Conservation (phyloP, 2,113 vertebrate genomes). For the Percina caprodes region DNA sequence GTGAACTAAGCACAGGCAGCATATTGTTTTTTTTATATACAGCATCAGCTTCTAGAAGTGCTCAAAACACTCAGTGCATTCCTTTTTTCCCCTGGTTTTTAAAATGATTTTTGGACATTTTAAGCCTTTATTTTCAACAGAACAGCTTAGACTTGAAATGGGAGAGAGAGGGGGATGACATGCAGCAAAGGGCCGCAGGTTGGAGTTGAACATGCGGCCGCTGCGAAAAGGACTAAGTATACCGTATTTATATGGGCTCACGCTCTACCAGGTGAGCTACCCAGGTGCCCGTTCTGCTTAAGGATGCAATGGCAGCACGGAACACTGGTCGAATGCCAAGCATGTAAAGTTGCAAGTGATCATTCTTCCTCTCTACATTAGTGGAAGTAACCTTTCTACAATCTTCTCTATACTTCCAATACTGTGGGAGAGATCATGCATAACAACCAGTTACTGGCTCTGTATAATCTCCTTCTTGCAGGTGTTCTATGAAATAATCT, state of each 20-base stretch:
- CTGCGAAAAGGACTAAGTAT: no score
- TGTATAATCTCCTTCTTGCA: not conserved
- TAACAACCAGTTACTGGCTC: not conserved
- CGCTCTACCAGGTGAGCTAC: no score
- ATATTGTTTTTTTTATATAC: slow-evolving; percentile 50
- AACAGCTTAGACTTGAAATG: no score
- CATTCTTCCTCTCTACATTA: not conserved
- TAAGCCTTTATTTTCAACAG: no score
- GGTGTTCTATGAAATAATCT: not conserved
- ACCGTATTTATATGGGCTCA: no score
- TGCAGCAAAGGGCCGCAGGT: no score
- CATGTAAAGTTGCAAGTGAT: slow-evolving; percentile 32
- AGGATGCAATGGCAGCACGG: slow-evolving; percentile 34
- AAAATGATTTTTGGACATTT: no score
- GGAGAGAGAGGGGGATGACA: no score
- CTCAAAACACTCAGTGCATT: slow-evolving; percentile 14
- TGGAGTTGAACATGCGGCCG: no score
- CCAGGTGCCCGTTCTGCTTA: slow-evolving; percentile 18
- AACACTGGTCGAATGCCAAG: slow-evolving; percentile 29
- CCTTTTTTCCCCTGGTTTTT: no score
- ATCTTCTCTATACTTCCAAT: not conserved
- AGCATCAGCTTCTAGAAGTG: slow-evolving; percentile 22
- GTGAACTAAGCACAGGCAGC: not conserved
- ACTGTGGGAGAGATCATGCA: not conserved
- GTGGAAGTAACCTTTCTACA: not conserved